Percentiles rank a stretch among this genome's conserved stretches.
Conservation (phyloP, 2,888 invertebrate species). For the Onchidella celtica region DNA sequence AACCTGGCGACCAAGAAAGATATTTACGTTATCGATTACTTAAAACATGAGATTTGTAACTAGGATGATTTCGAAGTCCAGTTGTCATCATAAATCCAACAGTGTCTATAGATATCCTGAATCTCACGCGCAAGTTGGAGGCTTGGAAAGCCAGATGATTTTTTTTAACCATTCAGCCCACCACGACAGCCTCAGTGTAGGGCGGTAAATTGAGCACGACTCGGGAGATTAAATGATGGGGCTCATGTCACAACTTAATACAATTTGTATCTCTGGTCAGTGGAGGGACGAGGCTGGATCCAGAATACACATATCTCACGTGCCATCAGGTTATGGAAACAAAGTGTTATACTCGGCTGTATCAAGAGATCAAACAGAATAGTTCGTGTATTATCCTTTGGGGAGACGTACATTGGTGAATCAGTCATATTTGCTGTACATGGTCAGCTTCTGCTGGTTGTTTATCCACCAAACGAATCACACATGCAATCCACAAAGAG, state of each 20-base stretch:
- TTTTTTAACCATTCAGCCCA: too few relatives aligned
- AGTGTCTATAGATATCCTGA: too few relatives aligned
- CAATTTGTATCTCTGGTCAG: conserved; percentile 19
- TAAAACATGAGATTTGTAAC: too few relatives aligned
- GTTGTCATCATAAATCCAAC: too few relatives aligned
- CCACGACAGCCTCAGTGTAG: too few relatives aligned
- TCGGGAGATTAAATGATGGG: not conserved
- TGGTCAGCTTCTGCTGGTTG: conserved; percentile 1
- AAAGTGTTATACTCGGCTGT: conserved; percentile 35
- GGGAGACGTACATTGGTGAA: not conserved
- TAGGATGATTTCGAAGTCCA: too few relatives aligned
- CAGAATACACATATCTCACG: conserved; percentile 8
- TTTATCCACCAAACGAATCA: conserved; percentile 26
- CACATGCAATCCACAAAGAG: conserved; percentile 42
- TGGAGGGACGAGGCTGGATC: not conserved
- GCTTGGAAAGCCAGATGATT: too few relatives aligned
- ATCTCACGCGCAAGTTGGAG: too few relatives aligned
- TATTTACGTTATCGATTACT: too few relatives aligned
- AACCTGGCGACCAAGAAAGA: too few relatives aligned
- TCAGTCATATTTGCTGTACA: conserved; percentile 29
- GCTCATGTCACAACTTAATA: not conserved
- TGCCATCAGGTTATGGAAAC: conserved; percentile 19
- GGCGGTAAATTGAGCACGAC: not conserved
- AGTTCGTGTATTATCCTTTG: not conserved
- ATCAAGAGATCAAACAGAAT: conserved; percentile 15